Base-by-base conservation (phyloP, 2,888 invertebrate genomes). In the Apeira syringaria region DNA sequence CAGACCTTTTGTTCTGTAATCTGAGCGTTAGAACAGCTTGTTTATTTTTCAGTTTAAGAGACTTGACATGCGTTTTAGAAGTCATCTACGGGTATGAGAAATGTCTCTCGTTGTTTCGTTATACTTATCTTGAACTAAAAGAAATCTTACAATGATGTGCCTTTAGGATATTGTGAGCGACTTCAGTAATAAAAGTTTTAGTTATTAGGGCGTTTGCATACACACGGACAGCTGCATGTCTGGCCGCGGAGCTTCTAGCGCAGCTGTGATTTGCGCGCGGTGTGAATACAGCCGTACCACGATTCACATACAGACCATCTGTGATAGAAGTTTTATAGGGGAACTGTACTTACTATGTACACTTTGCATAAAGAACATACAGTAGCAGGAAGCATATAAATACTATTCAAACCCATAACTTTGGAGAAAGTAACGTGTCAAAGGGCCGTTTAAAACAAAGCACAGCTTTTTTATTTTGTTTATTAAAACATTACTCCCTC, bases 151-250 rank as follows among this genome's bases (percentile, higher is more conserved):
- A 13, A 42, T 24, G 48, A 49, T 47, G 48, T 57, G 47, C 49
- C 53, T 47, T 54, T 56, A 3, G 50, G 22, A 45, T 44, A 20
- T 52, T 50, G 43, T 41, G 47, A 47, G 39, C 31, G 18, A 48
- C 8, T 34, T 49, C 26, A 18, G 74, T 69, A 81, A 86, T 85
- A 86, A 85, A 81, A 80, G 72, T 74, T 69, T 80, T 74, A 83
- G 77, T 82, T 82, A 83, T 84, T 84, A 86, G 85, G 85, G 84
- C 70, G 87, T 85, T 85, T 85, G 85, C 88, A 87, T 86, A 87
- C 77, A 66, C 53, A 61, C 63, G 62, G 61, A 72, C 86, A 83
- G 85, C 84, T 83, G 79, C 75, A 74, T 31, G 50, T 39, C 45
- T 27, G 40, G 12, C 37, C 7, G 10, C 20, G 37, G 53, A 40